Conservation (phyloP, 2,888 invertebrate genomes). For the Tetanocera ferruginea region DNA sequence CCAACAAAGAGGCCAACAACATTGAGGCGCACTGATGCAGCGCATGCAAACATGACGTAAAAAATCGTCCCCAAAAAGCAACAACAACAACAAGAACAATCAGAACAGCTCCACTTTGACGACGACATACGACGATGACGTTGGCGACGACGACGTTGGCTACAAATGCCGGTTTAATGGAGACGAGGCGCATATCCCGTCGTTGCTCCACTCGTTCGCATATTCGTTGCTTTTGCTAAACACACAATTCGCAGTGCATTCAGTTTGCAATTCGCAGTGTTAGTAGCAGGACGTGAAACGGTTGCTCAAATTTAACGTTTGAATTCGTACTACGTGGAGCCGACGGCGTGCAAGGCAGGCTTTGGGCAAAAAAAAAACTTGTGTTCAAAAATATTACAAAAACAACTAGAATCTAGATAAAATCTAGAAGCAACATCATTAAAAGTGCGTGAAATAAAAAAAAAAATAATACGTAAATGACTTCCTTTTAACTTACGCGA, state of each 20-base stretch:
- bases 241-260: constrained; percentile 12
- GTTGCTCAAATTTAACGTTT: neutral
- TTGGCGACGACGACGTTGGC: neutral
- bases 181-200: constrained; percentile 33
- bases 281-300: constrained; percentile 21
- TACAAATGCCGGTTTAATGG: constrained; percentile 11
- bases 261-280: constrained; percentile 30
- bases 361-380: neutral
- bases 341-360: neutral
- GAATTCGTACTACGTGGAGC: neutral
- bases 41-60: constrained; percentile 7
- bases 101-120: neutral
- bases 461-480: neutral
- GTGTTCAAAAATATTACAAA: neutral
- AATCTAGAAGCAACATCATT: no score
- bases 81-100: constrained; percentile 1
- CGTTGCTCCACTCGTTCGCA: constrained; percentile 28
- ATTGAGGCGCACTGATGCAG: neutral
- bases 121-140: neutral
- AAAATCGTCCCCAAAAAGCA: constrained; percentile 14
- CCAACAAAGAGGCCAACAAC: neutral
- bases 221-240: neutral
- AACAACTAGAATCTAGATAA: neutral
- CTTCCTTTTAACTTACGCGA: neutral
- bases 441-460: neutral